Base-by-base conservation (phyloP, 2,888 invertebrate species). In the Bimastos eiseni region DNA sequence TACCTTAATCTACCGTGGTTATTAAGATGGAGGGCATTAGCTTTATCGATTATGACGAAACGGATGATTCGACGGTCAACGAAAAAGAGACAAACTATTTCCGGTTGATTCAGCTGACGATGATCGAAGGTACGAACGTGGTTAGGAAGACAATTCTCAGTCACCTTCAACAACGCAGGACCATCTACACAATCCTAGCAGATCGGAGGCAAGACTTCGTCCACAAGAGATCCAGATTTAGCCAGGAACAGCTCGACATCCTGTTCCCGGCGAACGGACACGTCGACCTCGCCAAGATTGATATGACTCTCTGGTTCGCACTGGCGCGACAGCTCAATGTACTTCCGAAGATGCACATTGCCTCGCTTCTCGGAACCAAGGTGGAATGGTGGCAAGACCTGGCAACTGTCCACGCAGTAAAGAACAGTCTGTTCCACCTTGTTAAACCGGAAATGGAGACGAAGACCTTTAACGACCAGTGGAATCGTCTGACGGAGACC, bases 51-150 rank as follows among this genome's bases (percentile, higher is more conserved):
- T 33, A 3, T 15, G 84, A 19, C 34, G 34, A 11, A 84, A 2
- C 6, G 84, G 84, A 84, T 11, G 84, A 11, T 34, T 33, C 84
- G 8, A 36, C n/a, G n/a, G n/a, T n/a, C n/a, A n/a, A n/a, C n/a
- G n/a, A n/a, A n/a, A n/a, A n/a, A 15, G 83, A 15, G 13, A 83
- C 83, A 15, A 83, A 83, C 83, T 83, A 83, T 36, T 83, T 83
- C 83, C 83, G 83, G 83, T 83, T 83, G 83, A 33, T 83, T 19
- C 83, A 83, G 83, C 83, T 83, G 83, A 83, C 83, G 83, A 83
- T 83, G 83, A 30, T 83, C 83, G 83, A 83, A 34, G 83, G 83
- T 34, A 83, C 83, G 33, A 83, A 83, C 83, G 83, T 83, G 4
- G 83, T 83, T 36, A 33, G 83, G 83, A 83, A 83, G 83, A 83